These are phyloP conservation scores for Metridium senile DNA, from an alignment of 92 coral and sea anemone genomes.

Conservation along the genomic window DNA sequence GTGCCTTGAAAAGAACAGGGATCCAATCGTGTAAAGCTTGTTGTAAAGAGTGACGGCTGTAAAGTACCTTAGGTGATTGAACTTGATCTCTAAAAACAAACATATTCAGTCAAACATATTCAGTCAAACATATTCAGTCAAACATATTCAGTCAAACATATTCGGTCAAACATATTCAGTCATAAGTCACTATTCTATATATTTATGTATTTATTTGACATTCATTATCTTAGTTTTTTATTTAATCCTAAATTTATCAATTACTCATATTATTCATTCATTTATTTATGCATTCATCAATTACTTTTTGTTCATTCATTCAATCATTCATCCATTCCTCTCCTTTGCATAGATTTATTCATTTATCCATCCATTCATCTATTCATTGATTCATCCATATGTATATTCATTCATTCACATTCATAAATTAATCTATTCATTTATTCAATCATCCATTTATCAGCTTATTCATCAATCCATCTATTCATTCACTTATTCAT, in stretches of 20 bases:
- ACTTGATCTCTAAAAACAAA: conserved; percentile 73
- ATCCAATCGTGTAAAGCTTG: conserved; percentile 50
- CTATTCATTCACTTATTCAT: neutral
- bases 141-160: no score
- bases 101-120: no score
- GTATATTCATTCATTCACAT: neutral
- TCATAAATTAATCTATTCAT: no score
- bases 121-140: no score
- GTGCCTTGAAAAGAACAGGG: conserved; percentile 48
- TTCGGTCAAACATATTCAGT: no score
- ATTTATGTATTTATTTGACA: no score
- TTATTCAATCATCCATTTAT: no score
- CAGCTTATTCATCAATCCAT: neutral
- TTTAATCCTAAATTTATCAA: no score
- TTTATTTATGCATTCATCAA: neutral
- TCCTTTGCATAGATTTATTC: neutral
- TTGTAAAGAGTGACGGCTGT: conserved; percentile 44
- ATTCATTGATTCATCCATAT: neutral
- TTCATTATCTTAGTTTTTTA: no score
- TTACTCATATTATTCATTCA: no score
- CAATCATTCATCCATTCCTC: no score
- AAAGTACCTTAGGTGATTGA: conserved; percentile 43
- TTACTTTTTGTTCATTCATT: neutral
- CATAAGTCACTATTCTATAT: no score
- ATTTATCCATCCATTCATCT: neutral